These are phyloP conservation scores for Diplodus sargus DNA, from an alignment of 2,797 vertebrate species.

Conservation along the genomic window DNA sequence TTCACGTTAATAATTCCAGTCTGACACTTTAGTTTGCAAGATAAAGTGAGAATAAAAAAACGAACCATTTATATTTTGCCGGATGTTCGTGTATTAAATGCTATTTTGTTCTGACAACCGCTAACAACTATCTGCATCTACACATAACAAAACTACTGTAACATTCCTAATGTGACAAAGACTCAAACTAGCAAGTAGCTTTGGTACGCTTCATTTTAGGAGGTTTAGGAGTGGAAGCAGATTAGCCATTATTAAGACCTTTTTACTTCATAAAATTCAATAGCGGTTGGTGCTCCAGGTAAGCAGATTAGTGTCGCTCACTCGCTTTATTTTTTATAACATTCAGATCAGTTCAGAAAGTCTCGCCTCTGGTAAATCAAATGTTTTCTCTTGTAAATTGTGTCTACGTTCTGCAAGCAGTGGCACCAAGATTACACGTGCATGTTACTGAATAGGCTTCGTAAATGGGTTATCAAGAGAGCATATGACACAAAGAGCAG, in stretches of 20 bases:
- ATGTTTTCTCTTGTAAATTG: neutral
- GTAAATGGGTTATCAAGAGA: neutral
- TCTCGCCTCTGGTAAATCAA: neutral
- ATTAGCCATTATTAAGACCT: constrained; percentile 22
- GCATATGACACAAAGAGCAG: neutral
- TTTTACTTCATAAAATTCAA: constrained; percentile 19
- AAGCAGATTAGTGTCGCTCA: constrained; percentile 28
- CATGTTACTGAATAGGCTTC: neutral
- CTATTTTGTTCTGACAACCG: neutral
- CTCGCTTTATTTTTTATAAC: constrained; percentile 10
- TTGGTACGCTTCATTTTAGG: neutral
- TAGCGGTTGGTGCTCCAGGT: constrained; percentile 2
- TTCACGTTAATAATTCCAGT: constrained; percentile 6
- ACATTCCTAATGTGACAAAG: constrained; percentile 8
- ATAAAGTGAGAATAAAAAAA: neutral
- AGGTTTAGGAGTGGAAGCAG: constrained; percentile 13
- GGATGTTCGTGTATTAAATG: neutral
- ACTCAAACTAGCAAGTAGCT: neutral
- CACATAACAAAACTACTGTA: neutral
- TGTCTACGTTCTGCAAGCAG: constrained; percentile 7
- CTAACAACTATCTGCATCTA: neutral
- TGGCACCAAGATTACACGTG: neutral
- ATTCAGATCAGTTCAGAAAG: constrained; percentile 6
- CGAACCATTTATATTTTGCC: constrained; percentile 1
- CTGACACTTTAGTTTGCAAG: neutral